Conservation (phyloP, 1,140 invertebrate species). For the Alviniconcha marisindica region DNA sequence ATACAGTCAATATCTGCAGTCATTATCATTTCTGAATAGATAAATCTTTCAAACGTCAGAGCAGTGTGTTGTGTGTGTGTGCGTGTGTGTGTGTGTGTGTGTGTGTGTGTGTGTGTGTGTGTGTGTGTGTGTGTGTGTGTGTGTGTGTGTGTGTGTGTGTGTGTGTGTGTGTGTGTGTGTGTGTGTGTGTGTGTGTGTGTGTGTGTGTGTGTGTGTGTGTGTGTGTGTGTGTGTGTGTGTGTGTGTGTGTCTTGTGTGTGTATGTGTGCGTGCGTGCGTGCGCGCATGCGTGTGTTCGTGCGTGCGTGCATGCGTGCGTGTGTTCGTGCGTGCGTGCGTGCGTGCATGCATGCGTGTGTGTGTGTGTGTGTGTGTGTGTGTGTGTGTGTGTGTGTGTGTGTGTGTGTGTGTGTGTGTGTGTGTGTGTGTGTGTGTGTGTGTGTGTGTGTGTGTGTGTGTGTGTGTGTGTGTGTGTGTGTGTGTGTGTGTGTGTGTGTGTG, state of each 20-base stretch:
- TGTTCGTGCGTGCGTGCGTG: neutral
- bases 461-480: neutral
- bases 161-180: conserved; percentile 3
- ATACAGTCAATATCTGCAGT: no score
- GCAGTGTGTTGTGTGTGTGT: no score
- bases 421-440: conserved; percentile 3
- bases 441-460: conserved; percentile 3
- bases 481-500: neutral
- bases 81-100: conserved; percentile 3
- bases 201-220: neutral
- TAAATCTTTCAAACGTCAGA: neutral
- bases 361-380: conserved; percentile 3
- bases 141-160: neutral
- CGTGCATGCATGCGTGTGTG: neutral
- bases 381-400: conserved; percentile 3
- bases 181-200: conserved; percentile 3
- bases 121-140: neutral
- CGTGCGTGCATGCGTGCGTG: neutral
- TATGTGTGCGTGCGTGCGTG: neutral
- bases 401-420: neutral
- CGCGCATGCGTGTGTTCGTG: neutral
- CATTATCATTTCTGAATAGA: no score
- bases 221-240: conserved; percentile 3
- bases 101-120: conserved; percentile 3
- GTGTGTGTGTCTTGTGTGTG: no score